A percentile compares a stretch with the other conserved stretches of the same genome.
phyloP scores from a whole-genome alignment of 2,113 vertebrate species.

The Rafetus swinhoei region DNA sequence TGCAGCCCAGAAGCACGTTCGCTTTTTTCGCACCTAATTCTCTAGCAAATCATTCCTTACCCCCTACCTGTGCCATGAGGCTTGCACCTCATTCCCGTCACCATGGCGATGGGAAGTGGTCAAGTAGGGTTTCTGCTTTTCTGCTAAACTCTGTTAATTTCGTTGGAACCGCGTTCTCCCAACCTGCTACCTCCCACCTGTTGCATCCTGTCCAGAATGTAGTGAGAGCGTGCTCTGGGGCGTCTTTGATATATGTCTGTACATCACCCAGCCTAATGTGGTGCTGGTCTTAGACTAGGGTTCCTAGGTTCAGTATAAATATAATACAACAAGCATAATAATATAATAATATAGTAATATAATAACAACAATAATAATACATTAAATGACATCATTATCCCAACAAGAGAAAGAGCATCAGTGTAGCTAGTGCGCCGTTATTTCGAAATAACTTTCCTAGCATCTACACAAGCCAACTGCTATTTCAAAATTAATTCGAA shows the following conservation, averaged over 20 bases:
- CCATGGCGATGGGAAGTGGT: background rate
- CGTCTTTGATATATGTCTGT: background rate
- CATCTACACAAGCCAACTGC: no score
- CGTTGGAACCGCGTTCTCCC: background rate
- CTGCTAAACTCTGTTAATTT: background rate
- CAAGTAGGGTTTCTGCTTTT: background rate
- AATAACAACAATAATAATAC: accelerated
- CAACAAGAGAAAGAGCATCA: background rate
- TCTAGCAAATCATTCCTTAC: background rate
- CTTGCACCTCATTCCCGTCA: background rate
- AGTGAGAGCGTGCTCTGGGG: background rate
- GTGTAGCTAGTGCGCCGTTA: background rate
- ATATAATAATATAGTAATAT: background rate
- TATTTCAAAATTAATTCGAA: no score
- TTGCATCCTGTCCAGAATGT: accelerated
- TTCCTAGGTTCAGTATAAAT: background rate
- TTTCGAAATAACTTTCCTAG: no score
- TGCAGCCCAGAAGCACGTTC: no score
- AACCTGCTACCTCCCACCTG: background rate
- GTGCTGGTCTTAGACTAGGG: background rate
- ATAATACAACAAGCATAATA: background rate
- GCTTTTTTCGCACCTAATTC: background rate
- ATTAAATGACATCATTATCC: accelerated
- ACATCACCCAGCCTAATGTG: background rate
- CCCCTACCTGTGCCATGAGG: background rate